phyloP scores from a whole-genome alignment of 1,140 invertebrate species.

The Yoshiicerus persimilis region DNA sequence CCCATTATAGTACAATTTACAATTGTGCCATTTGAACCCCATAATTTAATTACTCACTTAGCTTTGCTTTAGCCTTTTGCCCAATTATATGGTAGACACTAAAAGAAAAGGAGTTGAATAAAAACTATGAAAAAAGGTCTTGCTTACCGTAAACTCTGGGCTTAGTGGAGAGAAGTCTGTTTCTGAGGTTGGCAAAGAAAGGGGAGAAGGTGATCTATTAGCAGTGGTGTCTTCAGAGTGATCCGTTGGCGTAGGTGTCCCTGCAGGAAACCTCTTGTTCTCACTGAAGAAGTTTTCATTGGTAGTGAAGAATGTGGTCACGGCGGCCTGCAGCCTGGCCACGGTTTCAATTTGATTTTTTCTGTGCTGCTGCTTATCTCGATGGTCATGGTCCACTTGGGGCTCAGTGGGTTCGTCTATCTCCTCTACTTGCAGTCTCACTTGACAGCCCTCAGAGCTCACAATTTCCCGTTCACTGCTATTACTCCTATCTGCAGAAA shows the following conservation, averaged over 20 bases:
- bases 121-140: background rate
- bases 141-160: background rate
- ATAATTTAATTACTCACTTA: too few species aligned
- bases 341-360: slow-evolving; percentile 1
- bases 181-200: background rate
- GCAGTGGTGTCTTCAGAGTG: background rate
- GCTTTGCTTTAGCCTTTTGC: too few species aligned
- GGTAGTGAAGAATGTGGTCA: background rate
- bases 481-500: background rate
- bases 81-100: too few species aligned
- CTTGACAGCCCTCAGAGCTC: background rate
- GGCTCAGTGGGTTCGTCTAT: slow-evolving; percentile 7
- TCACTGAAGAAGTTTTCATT: slow-evolving; percentile 20
- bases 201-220: background rate
- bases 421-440: slow-evolving; percentile 1
- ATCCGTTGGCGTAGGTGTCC: background rate
- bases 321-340: background rate
- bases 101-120: background rate
- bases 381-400: slow-evolving; percentile 5
- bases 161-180: background rate
- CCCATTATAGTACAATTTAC: too few species aligned
- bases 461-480: background rate
- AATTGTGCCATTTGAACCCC: too few species aligned
- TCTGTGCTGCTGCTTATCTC: background rate
- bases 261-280: background rate